These are phyloP conservation scores for Malurus leucopterus DNA, from an alignment of 2,797 vertebrate species.

Conservation along the genomic window DNA sequence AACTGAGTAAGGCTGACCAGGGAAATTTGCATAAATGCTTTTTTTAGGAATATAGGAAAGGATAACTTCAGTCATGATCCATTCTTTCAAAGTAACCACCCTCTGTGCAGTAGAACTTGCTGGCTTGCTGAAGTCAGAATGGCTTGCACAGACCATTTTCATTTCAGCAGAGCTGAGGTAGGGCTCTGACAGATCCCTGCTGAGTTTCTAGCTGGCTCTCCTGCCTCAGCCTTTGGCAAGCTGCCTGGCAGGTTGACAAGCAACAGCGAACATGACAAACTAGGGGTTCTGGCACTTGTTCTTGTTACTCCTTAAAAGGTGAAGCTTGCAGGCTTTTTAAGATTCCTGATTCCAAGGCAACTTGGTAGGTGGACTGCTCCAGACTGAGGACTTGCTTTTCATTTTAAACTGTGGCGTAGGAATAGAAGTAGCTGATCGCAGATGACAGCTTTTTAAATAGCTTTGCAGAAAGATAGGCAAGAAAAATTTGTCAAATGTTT, in stretches of 20 bases:
- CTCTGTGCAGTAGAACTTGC: neutral
- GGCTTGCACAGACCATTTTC: neutral
- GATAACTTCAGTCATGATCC: fast-evolving
- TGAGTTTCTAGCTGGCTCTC: neutral
- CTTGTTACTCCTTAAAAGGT: neutral
- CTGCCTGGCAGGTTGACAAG: slow-evolving; percentile 18
- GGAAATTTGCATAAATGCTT: neutral
- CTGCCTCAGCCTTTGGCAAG: neutral
- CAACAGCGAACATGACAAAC: neutral
- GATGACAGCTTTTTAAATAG: neutral
- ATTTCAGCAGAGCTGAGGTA: neutral
- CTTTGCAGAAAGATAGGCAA: neutral
- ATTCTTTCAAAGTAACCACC: neutral
- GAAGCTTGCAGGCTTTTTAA: neutral
- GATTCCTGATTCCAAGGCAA: neutral
- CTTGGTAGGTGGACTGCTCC: neutral
- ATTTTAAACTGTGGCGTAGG: neutral
- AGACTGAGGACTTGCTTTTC: neutral
- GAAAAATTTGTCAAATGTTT: neutral
- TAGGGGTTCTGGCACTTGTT: neutral
- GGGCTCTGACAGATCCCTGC: neutral
- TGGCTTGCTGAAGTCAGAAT: neutral
- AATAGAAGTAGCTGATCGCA: neutral
- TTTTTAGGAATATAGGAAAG: neutral
- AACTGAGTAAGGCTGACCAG: neutral